Conservation (phyloP, 1,140 invertebrate species). For the Venturia canescens region DNA sequence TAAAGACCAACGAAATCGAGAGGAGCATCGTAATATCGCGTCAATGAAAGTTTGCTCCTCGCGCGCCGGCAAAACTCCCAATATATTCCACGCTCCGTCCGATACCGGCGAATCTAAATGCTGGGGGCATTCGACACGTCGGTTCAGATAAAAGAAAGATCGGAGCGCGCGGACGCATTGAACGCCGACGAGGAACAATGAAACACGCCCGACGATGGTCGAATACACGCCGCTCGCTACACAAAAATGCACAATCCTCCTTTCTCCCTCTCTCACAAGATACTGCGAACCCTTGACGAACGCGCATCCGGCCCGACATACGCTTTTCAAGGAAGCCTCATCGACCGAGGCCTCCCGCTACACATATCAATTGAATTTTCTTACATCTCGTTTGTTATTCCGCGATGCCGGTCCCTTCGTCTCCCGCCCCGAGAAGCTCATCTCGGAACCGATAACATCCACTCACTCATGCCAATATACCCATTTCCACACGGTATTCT, state of each 20-base stretch:
- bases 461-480: no score
- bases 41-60: conserved; percentile 31
- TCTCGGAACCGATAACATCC: no score
- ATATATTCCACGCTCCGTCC: conserved; percentile 53
- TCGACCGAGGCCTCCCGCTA: conserved; percentile 62
- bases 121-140: conserved; percentile 71
- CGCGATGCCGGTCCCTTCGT: conserved; percentile 40
- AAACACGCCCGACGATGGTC: conserved; percentile 36
- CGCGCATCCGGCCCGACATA: conserved; percentile 67
- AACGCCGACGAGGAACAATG: conserved; percentile 65
- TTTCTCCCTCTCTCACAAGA: background rate
- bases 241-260: no score
- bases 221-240: background rate
- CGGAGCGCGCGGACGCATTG: conserved; percentile 46
- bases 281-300: conserved; percentile 60
- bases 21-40: conserved; percentile 16
- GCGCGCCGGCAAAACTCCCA: background rate
- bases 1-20: conserved; percentile 31
- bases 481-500: no score
- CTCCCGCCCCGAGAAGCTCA: conserved; percentile 39
- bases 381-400: conserved; percentile 22
- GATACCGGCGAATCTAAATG: conserved; percentile 68
- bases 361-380: conserved; percentile 74
- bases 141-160: conserved; percentile 70
- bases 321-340: conserved; percentile 70